phyloP scores from a whole-genome alignment of 2,113 vertebrate species.

The Trichomycterus rosablanca region DNA sequence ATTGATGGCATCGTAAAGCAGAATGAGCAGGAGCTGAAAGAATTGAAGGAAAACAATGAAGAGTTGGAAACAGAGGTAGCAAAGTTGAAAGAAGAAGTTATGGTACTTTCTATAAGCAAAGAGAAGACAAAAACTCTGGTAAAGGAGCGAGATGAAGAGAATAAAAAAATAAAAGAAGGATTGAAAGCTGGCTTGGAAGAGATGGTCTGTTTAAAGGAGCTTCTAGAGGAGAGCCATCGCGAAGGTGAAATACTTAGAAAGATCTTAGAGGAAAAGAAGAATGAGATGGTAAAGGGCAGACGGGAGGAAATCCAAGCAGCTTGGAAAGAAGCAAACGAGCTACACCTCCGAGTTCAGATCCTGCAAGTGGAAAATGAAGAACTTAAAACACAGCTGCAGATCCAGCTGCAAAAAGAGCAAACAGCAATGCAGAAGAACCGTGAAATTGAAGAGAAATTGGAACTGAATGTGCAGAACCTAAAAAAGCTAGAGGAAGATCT shows the following conservation, averaged over 20 bases:
- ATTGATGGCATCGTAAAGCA: constrained; percentile 18
- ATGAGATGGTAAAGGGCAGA: constrained; percentile 45
- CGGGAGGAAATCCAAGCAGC: constrained; percentile 32
- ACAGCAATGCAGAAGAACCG: neutral
- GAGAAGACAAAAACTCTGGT: constrained; percentile 34
- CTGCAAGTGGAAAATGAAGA: constrained; percentile 45
- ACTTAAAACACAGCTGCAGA: constrained; percentile 15
- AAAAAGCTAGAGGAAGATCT: neutral
- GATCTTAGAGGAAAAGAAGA: constrained; percentile 48
- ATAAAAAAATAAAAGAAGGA: constrained; percentile 50
- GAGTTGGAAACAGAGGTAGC: constrained; percentile 15
- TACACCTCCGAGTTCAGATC: constrained; percentile 43
- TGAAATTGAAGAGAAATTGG: neutral
- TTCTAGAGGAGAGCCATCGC: constrained; percentile 59
- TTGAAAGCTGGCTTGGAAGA: constrained; percentile 53
- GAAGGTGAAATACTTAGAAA: constrained; percentile 56
- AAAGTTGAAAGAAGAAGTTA: constrained; percentile 43
- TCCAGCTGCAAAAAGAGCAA: too few relatives aligned
- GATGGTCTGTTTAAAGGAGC: constrained; percentile 51
- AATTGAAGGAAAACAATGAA: constrained; percentile 16
- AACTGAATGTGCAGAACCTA: neutral
- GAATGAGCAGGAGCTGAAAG: constrained; percentile 34
- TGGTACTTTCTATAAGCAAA: constrained; percentile 26
- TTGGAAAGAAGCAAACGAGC: constrained; percentile 42
- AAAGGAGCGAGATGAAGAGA: constrained; percentile 48